Conservation (phyloP, 2,888 invertebrate genomes). For the Melieria omissa region DNA sequence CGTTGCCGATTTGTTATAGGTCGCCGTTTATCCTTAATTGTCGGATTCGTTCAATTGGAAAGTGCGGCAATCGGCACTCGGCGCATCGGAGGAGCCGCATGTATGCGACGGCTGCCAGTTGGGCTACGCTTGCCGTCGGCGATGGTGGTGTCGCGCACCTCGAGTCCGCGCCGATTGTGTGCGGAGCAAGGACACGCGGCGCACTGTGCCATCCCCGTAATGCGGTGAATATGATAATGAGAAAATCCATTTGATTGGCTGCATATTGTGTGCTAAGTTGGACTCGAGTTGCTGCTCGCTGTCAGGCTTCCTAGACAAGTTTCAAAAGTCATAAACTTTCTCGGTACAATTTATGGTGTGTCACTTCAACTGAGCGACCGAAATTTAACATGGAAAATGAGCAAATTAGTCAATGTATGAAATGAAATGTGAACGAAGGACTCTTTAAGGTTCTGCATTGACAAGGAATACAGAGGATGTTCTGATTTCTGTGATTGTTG, state of each 20-base stretch:
- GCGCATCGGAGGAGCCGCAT: constrained; percentile 31
- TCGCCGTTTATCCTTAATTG: constrained; percentile 40
- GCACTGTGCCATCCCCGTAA: background rate
- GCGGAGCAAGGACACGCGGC: background rate
- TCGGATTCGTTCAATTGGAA: constrained; percentile 40
- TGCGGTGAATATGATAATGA: constrained; percentile 19
- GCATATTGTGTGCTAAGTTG: constrained; percentile 4
- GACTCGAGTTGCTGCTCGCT: too few species aligned
- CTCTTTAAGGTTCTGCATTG: too few species aligned
- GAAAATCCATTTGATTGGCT: constrained; percentile 32
- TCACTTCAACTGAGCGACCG: too few species aligned
- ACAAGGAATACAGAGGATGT: too few species aligned
- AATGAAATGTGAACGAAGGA: too few species aligned
- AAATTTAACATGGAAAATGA: too few species aligned
- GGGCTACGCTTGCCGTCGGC: constrained; percentile 2
- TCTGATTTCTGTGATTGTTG: too few species aligned
- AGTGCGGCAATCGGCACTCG: constrained; percentile 9
- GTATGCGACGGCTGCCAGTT: background rate
- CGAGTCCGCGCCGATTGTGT: background rate
- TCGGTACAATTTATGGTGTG: too few species aligned
- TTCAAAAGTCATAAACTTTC: too few species aligned
- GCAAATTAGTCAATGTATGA: too few species aligned
- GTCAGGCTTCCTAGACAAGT: too few species aligned
- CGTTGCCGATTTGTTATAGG: constrained; percentile 53
- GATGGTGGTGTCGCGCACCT: background rate